Percentiles rank a stretch among this genome's conserved stretches.
phyloP scores from a whole-genome alignment of 2,113 vertebrate species.

The Percopsis transmontana region DNA sequence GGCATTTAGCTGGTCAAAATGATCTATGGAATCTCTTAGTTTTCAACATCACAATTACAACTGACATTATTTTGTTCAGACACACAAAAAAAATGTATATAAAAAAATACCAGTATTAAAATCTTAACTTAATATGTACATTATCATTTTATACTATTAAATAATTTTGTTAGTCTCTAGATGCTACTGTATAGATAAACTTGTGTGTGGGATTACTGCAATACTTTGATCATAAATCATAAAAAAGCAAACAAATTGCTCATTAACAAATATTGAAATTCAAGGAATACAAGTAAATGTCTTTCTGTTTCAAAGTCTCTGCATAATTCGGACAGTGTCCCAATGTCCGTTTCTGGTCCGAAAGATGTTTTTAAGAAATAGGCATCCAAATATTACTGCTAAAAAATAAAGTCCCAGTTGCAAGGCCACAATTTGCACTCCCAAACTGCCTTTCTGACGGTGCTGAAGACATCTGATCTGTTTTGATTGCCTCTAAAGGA shows the following conservation, averaged over 20 bases:
- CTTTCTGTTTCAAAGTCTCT: constrained; percentile 13
- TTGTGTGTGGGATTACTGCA: constrained; percentile 50
- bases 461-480: too few species aligned
- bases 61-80: constrained; percentile 31
- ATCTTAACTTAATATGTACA: constrained; percentile 98
- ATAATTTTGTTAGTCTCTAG: constrained; percentile 90
- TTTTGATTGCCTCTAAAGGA: too few species aligned
- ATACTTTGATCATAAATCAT: constrained; percentile 46
- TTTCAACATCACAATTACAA: constrained; percentile 34
- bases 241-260: constrained; percentile 12
- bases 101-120: constrained; percentile 96
- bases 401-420: constrained; percentile 34
- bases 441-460: background rate
- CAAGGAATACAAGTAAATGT: constrained; percentile 23
- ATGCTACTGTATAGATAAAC: constrained; percentile 83
- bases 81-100: constrained; percentile 76
- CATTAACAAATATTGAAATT: constrained; percentile 38
- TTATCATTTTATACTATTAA: constrained; percentile 91
- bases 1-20: constrained; percentile 31
- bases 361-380: background rate
- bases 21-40: constrained; percentile 37
- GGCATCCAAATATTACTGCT: constrained; percentile 42
- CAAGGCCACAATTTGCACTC: constrained; percentile 19
- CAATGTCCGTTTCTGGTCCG: background rate
- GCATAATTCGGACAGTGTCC: constrained; percentile 4